Conservation (phyloP, 2,888 invertebrate species). For the Acholoe squamosa region DNA sequence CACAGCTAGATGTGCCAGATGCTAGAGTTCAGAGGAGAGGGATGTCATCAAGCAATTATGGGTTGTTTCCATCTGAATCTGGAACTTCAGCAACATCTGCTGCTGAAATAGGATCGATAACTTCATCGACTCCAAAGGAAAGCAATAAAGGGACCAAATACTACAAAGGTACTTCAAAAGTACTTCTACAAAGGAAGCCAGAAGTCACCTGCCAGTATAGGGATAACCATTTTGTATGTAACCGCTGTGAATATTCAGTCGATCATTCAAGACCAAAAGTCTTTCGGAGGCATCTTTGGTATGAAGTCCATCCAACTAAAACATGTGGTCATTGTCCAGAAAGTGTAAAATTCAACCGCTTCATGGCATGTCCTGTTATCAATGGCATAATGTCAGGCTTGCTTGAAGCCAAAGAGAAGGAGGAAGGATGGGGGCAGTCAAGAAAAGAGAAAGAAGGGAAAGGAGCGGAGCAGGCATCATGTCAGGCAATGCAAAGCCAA, state of each 20-base stretch:
- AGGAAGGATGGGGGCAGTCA: background rate
- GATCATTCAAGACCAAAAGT: conserved; percentile 4
- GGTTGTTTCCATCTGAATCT: background rate
- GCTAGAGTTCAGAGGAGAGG: background rate
- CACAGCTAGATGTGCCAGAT: background rate
- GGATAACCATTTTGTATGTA: background rate
- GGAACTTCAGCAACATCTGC: background rate
- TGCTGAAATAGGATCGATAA: background rate
- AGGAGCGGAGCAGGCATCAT: background rate
- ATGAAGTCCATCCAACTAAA: conserved; percentile 30
- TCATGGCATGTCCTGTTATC: conserved; percentile 25
- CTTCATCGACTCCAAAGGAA: background rate
- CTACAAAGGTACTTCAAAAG: background rate
- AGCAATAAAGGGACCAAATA: background rate
- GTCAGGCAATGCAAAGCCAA: background rate
- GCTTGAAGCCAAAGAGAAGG: background rate
- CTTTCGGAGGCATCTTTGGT: conserved; percentile 36
- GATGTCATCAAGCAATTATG: background rate
- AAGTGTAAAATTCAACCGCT: conserved; percentile 16
- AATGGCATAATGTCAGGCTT: background rate
- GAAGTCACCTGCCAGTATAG: background rate
- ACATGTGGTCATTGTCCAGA: conserved; percentile 21
- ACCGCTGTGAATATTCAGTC: background rate
- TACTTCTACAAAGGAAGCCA: background rate
- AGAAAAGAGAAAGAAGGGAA: background rate